Base-by-base conservation (phyloP, 2,797 vertebrate genomes). In the Microhierax caerulescens region DNA sequence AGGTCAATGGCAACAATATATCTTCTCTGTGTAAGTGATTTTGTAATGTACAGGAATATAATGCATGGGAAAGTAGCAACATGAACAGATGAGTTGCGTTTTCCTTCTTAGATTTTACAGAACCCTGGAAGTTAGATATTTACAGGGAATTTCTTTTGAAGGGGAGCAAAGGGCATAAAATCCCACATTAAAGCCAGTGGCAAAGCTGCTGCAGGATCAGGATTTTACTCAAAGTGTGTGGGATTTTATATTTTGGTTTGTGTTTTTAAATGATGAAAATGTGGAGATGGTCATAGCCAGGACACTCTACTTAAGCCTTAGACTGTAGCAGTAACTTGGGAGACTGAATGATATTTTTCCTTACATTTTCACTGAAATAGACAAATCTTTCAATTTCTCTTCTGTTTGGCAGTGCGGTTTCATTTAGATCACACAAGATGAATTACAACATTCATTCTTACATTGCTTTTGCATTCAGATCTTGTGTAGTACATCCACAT, bases 71-170 rank as follows among this genome's bases (percentile, higher is more conserved):
- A 85, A 57, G 69, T 5, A 47, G 37, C 13, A 64, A 68, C 6
- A 64, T 16, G 70, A 77, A 60, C 11, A 75, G 34, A 45, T 8
- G 4, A 77, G 30, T 1, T 2, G 2, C 0, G 0, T 4, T 81
- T 36, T 53, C 57, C 8, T 30, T 59, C 27, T 53, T 53, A 28
- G 8, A 83, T 95, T 77, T 82, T 70, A 70, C 13, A 73, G 37
- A 63, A 69, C 5, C 2, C 7, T 3, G 19, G 9, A 84, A 78
- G 41, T 45, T 23, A 14, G 41, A 53, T 60, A 76, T 43, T 57
- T 54, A 75, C 5, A 67, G 24, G 39, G 11, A 56, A 70, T 43
- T 85, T 74, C 15, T 61, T 85, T 39, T 7, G 11, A 28, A 74
- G 28, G 13, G 27, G 14, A 82, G 19, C 1, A 1, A 78, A 84